Evolutionary conservation across 2,888 invertebrate species (phyloP).

Genomic region (Oscheius onirici): DNA sequence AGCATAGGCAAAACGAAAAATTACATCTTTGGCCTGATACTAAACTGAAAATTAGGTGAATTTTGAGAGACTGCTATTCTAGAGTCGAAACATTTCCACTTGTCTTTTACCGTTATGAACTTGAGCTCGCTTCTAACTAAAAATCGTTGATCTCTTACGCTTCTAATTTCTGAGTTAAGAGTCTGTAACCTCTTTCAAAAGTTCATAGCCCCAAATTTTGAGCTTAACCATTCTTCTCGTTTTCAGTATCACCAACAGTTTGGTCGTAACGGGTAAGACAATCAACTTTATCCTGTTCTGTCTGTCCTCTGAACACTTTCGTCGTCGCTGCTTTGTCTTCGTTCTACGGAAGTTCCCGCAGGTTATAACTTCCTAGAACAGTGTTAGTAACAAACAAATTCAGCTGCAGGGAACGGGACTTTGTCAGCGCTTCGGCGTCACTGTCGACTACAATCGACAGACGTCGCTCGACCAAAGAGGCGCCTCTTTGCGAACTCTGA

Average conservation of each 20-base stretch:
- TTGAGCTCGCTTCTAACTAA: too few relatives aligned
- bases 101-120: too few relatives aligned
- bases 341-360: slow-evolving; percentile 64
- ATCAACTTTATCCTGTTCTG: slow-evolving; percentile 70
- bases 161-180: too few relatives aligned
- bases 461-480: slow-evolving; percentile 21
- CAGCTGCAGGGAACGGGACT: slow-evolving; percentile 19
- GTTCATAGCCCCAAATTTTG: too few relatives aligned
- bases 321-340: slow-evolving; percentile 62
- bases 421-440: slow-evolving; percentile 23
- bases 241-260: slow-evolving; percentile 65
- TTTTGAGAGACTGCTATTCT: too few relatives aligned
- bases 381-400: background rate
- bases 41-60: too few relatives aligned
- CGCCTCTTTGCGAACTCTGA: slow-evolving; percentile 18
- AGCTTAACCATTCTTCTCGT: background rate
- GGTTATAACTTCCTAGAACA: slow-evolving; percentile 37
- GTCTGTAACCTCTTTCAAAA: too few relatives aligned
- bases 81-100: too few relatives aligned
- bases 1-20: too few relatives aligned
- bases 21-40: too few relatives aligned
- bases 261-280: slow-evolving; percentile 69
- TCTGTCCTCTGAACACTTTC: slow-evolving; percentile 67
- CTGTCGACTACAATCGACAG: slow-evolving; percentile 7
- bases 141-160: too few relatives aligned